Evolutionary conservation across 1,140 invertebrate genomes (phyloP).

Genomic region (Trichomalopsis sarcophagae): DNA sequence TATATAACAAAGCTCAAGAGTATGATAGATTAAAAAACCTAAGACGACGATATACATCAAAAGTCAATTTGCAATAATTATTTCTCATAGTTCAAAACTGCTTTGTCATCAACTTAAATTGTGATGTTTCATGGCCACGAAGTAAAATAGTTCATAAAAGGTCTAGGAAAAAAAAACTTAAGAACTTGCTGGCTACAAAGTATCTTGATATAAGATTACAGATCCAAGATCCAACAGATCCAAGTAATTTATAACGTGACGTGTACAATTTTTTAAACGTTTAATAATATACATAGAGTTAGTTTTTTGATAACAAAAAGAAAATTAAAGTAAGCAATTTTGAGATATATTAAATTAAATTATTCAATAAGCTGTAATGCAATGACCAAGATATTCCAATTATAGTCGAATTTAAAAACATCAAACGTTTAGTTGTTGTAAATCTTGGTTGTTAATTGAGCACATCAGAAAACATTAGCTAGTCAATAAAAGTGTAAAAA

Average conservation of each 20-base stretch:
- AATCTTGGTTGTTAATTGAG: neutral
- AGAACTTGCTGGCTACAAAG: neutral
- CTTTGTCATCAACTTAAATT: neutral
- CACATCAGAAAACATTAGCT: neutral
- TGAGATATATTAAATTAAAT: neutral
- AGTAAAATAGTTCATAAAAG: neutral
- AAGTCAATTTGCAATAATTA: constrained; percentile 70
- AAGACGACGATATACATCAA: constrained; percentile 65
- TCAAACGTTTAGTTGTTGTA: neutral
- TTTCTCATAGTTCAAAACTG: constrained; percentile 4
- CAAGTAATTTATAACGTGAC: constrained; percentile 5
- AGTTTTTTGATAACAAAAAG: neutral
- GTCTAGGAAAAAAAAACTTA: neutral
- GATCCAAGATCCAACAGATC: constrained; percentile 1
- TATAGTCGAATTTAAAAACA: constrained; percentile 6
- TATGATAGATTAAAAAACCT: constrained; percentile 72
- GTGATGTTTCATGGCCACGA: neutral
- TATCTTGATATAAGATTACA: neutral
- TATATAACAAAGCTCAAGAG: constrained; percentile 85
- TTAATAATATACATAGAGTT: neutral
- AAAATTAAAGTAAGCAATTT: neutral
- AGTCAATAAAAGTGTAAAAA: constrained; percentile 24
- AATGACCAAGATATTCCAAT: neutral
- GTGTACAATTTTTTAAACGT: neutral
- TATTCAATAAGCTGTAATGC: neutral